Base-by-base conservation (phyloP, 2,797 vertebrate genomes). In the Diglossa cyanea region DNA sequence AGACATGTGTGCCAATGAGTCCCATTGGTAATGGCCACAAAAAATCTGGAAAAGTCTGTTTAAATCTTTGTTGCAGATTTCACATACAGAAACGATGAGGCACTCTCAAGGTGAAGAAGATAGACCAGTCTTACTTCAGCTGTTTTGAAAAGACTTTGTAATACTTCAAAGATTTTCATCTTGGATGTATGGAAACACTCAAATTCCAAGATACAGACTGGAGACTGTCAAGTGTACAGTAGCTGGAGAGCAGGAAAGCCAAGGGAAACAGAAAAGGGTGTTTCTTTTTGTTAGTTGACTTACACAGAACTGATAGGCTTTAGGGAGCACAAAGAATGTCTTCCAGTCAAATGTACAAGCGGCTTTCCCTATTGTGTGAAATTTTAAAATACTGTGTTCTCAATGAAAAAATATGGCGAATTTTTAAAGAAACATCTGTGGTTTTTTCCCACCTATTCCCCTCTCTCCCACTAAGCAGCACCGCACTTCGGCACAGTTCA, bases 391-490 rank as follows among this genome's bases (percentile, higher is more conserved):
- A 95, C 7, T 92, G 73, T 73, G 80, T 74, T 84, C 75, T 93
- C 86, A 93, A 40, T 4, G 40, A 79, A 88, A 86, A 97, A 95
- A 93, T 68, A 72, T 0, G 44, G 62, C 82, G 51, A 83, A 90
- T 73, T 96, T 95, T 94, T 70, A 85, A 94, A 96, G 89, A 89
- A 96, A 85, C 25, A 88, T 86, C 30, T 94, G 86, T 78, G 58
- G 11, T 88, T 95, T 94, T 51, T 88, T 86, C 92, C 87, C 96
- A 97, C 86, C 91, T 96, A 95, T 17, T 96, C 96, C 96, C 97
- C 96, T 97, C 96, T 95, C 89, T 97, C 96, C 96, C 96, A 93
- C 88, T 96, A 96, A 96, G 97, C 96, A 97, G 96, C 97, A 97
- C 84, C 94, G 94, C 2, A 18, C 78, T 77, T 97, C 95, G 95